These are phyloP conservation scores for Eretmochelys imbricata DNA, from an alignment of 2,113 vertebrate species.

Conservation along the genomic window DNA sequence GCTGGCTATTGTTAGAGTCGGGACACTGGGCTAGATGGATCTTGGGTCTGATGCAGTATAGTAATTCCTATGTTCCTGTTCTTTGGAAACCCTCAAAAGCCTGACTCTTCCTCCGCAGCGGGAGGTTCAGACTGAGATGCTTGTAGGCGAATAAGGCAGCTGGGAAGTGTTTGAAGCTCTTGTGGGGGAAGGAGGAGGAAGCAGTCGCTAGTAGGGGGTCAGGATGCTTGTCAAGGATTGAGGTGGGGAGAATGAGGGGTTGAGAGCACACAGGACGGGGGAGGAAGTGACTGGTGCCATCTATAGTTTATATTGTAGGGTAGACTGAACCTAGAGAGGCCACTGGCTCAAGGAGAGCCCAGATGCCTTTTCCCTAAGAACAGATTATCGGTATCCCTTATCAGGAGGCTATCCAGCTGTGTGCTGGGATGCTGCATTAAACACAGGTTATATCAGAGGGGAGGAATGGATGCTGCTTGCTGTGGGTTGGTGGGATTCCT, in stretches of 20 bases:
- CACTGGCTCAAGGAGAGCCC: not conserved
- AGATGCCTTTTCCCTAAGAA: not conserved
- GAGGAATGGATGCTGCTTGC: not conserved
- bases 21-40: not conserved
- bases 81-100: not conserved
- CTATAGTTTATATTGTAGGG: not conserved
- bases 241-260: no score
- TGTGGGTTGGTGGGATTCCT: not conserved
- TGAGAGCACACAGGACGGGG: not conserved
- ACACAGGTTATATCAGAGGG: not conserved
- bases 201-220: not conserved
- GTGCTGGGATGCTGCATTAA: not conserved
- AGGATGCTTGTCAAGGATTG: not conserved
- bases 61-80: not conserved
- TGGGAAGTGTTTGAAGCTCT: not conserved
- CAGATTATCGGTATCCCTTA: not conserved
- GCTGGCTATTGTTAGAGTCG: not conserved
- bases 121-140: not conserved
- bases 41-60: not conserved
- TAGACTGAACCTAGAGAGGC: not conserved
- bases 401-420: not conserved
- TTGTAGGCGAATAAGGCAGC: not conserved
- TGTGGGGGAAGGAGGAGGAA: not conserved
- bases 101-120: not conserved
- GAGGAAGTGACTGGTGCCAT: not conserved